Base-by-base conservation (phyloP, 2,888 invertebrate species). In the Patella pellucida region DNA sequence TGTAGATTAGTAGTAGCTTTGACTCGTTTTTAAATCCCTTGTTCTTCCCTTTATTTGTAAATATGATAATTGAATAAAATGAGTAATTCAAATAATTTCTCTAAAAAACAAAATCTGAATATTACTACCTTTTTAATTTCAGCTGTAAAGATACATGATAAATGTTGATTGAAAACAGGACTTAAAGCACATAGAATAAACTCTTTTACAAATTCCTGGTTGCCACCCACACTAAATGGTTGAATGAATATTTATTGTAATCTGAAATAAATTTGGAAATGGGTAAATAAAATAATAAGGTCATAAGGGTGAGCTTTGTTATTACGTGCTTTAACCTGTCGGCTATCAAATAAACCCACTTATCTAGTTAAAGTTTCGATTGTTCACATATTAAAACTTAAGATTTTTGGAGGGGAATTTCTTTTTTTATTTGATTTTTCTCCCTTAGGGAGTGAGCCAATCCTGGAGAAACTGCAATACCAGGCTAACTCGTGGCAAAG, bases 121-220 rank as follows among this genome's bases (percentile, higher is more conserved):
- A 15, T n/a, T 5, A 51, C 94, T 74, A 95, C 90, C 16, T 94
- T 93, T 2, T 93, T 86, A n/a, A 97, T 93, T 85, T 96, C 95
- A 0, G 93, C 91, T 0, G 94, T 92, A 0, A 97, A 91, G 0
- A 93, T 93, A 86, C 96, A 94, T 77, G 94, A 93, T 5, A 97
- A 90, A 88, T 96, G 96, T 75, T 93, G 93, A 78, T 93, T 92
- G 89, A 95, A 94, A 23, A 92, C 89, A 16, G 92, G 92, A 85
- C 92, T 92, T 7, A 92, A 91, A 54, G 93, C 93, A 67, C 89
- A 83, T 14, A 92, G 75, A 62, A 95, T 93, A 85, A 95, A 95
- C 81, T 95, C 94, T 77, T 93, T 93, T 84, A 94, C 95, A 90
- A 95, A 95, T 85, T 94, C 94, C 88, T 95, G 94, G 69, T 87